Percentiles rank a stretch among this genome's conserved stretches.
Evolutionary conservation across 2,888 invertebrate genomes (phyloP).

Genomic region (Drosophila nr. perissopoda): DNA sequence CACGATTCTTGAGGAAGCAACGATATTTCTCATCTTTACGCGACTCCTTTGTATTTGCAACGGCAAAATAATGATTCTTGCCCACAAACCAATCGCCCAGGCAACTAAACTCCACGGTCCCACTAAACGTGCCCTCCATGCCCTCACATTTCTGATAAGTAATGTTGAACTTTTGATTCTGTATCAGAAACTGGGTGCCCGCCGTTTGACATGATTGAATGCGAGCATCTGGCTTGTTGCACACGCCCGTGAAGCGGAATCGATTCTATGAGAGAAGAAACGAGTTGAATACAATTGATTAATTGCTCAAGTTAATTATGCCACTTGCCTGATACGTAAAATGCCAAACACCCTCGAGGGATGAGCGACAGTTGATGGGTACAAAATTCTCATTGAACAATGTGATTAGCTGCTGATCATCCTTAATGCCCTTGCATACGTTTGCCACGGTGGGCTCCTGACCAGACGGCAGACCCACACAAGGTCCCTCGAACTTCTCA

Average conservation of each 20-base stretch:
- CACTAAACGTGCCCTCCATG: conserved; percentile 95
- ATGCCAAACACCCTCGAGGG: conserved; percentile 98
- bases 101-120: conserved; percentile 96
- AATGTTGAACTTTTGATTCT: conserved; percentile 98
- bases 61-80: conserved; percentile 98
- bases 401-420: conserved; percentile 93
- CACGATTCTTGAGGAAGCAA: conserved; percentile 96
- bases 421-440: conserved; percentile 90
- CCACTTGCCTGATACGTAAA: conserved; percentile 91
- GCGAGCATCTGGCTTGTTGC: conserved; percentile 94
- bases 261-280: conserved; percentile 87
- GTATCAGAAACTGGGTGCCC: conserved; percentile 97
- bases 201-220: conserved; percentile 98
- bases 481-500: conserved; percentile 94
- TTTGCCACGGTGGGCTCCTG: conserved; percentile 90
- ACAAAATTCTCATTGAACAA: conserved; percentile 95
- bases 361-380: conserved; percentile 95
- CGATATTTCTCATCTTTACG: conserved; percentile 97
- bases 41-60: conserved; percentile 98
- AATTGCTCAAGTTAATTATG: not conserved
- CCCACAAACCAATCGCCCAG: conserved; percentile 98
- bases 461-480: conserved; percentile 89
- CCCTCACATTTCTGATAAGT: conserved; percentile 95
- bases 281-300: conserved; percentile 16
- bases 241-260: conserved; percentile 96